phyloP scores from a whole-genome alignment of 2,888 invertebrate genomes.

The Ochropleura leucogaster region DNA sequence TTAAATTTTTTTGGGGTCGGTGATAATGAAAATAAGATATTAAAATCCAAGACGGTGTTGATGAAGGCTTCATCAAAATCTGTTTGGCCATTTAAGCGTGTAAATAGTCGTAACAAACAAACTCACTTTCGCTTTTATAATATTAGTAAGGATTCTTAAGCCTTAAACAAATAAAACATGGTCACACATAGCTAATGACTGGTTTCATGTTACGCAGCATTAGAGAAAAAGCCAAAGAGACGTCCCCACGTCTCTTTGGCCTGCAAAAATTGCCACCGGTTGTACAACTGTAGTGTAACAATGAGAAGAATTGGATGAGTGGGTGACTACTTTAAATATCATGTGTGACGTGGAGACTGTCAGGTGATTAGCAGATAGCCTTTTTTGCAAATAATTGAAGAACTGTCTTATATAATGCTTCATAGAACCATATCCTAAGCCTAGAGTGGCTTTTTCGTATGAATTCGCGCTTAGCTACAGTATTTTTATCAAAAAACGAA shows the following conservation, averaged over 20 bases:
- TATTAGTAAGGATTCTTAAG: no score
- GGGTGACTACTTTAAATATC: constrained; percentile 42
- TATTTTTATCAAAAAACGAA: constrained; percentile 1
- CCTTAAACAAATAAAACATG: not conserved
- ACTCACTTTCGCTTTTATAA: no score
- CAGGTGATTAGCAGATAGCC: not conserved
- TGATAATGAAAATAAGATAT: no score
- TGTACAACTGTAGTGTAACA: constrained; percentile 35
- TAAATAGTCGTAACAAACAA: no score
- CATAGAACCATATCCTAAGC: not conserved
- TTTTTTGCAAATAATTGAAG: not conserved
- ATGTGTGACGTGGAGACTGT: constrained; percentile 19
- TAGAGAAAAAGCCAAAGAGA: constrained; percentile 13
- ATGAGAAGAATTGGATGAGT: constrained; percentile 33
- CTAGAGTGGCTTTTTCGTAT: not conserved
- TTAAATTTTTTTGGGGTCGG: not conserved
- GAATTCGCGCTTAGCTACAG: not conserved
- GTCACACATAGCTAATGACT: not conserved
- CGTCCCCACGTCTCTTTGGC: constrained; percentile 36
- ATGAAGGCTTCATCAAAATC: no score
- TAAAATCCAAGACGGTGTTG: no score
- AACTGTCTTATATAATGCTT: not conserved
- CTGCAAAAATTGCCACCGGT: constrained; percentile 17
- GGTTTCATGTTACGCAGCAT: constrained; percentile 5
- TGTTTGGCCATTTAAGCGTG: no score